Evolutionary conservation across 2,113 vertebrate genomes (phyloP).

Genomic region (Anser cygnoides): DNA sequence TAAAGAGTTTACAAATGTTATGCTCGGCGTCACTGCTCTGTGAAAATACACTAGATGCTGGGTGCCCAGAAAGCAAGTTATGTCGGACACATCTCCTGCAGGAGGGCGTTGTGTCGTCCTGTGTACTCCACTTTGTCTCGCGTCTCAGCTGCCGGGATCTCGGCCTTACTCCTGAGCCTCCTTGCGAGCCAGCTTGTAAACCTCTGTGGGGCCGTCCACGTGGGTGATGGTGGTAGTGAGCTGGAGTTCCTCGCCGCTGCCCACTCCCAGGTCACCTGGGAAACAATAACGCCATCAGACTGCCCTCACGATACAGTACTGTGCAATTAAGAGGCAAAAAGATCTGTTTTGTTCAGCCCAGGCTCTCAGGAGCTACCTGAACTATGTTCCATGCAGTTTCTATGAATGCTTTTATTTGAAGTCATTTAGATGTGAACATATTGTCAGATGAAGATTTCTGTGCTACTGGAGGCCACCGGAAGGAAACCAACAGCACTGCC

Average conservation of each 20-base stretch:
- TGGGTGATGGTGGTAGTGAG: conserved; percentile 97
- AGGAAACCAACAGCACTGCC: background rate
- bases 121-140: background rate
- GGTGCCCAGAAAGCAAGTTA: background rate
- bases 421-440: background rate
- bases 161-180: conserved; percentile 87
- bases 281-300: background rate
- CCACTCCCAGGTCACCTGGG: conserved; percentile 83
- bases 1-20: conserved; percentile 56
- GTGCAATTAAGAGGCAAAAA: background rate
- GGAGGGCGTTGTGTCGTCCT: background rate
- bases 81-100: background rate
- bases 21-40: background rate
- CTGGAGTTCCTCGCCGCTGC: conserved; percentile 91
- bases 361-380: background rate
- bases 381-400: accelerated
- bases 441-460: accelerated
- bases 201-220: conserved; percentile 89
- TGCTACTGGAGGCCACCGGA: background rate
- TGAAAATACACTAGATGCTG: conserved; percentile 3
- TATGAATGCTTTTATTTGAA: background rate
- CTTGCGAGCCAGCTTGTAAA: conserved; percentile 95
- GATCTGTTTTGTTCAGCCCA: accelerated
- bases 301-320: accelerated
- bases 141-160: background rate